Evolutionary conservation across 2,888 invertebrate species (phyloP).

Genomic region (Diaphora mendica): DNA sequence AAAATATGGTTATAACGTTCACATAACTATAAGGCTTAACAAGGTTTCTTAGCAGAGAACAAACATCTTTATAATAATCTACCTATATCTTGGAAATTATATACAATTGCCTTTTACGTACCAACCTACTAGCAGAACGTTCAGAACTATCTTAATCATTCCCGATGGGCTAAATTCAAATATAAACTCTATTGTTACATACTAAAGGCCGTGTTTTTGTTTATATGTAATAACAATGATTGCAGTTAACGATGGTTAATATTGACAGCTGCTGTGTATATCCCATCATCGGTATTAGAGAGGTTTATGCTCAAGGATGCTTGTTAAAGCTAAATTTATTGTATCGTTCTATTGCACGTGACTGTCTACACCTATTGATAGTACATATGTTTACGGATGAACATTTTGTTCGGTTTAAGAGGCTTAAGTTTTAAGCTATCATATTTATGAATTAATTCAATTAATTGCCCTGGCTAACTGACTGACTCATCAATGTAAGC

Average conservation of each 20-base stretch:
- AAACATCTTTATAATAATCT: slow-evolving; percentile 17
- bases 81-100: slow-evolving; percentile 8
- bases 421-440: slow-evolving; percentile 16
- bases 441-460: too few species aligned
- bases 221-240: slow-evolving; percentile 38
- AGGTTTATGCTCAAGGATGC: slow-evolving; percentile 60
- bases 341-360: slow-evolving; percentile 47
- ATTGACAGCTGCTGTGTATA: slow-evolving; percentile 43
- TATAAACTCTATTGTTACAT: slow-evolving; percentile 10
- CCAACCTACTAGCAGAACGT: background rate
- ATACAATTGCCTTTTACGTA: slow-evolving; percentile 13
- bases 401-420: slow-evolving; percentile 27
- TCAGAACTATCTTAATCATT: slow-evolving; percentile 9
- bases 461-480: too few species aligned
- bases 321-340: slow-evolving; percentile 39
- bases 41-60: background rate
- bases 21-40: background rate
- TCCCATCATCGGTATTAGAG: slow-evolving; percentile 64
- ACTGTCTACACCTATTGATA: slow-evolving; percentile 41
- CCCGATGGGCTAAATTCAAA: slow-evolving; percentile 8
- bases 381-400: slow-evolving; percentile 16
- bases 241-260: slow-evolving; percentile 53
- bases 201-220: slow-evolving; percentile 14
- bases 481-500: background rate
- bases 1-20: background rate